A percentile compares a stretch with the other conserved stretches of the same genome.
Conservation (phyloP, 2,888 invertebrate genomes). For the Monoplex corrugatus region DNA sequence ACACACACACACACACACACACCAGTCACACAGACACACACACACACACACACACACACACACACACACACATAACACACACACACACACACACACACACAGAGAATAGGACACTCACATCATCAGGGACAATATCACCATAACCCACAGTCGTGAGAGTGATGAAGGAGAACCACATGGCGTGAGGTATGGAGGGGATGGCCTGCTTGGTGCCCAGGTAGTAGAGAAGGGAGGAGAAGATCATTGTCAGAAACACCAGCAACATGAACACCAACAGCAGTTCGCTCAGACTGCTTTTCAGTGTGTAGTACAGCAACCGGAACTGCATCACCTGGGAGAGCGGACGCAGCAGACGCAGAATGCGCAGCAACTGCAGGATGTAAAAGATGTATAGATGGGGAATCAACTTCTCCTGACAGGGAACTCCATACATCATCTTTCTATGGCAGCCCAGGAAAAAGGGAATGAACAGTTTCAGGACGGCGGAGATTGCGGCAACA, state of each 20-base stretch:
- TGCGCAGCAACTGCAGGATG: conserved; percentile 68
- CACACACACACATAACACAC: conserved; percentile 3
- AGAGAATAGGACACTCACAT: not conserved
- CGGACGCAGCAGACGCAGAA: conserved; percentile 68
- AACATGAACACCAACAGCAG: conserved; percentile 67
- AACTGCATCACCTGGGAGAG: conserved; percentile 69
- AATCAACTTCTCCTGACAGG: not conserved
- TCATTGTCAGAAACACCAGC: not conserved
- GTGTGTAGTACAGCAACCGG: conserved; percentile 69
- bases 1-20: not conserved
- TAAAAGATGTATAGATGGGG: conserved; percentile 61
- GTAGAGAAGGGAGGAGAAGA: conserved; percentile 40
- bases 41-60: not conserved
- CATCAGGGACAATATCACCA: conserved; percentile 52
- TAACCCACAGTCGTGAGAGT: conserved; percentile 56
- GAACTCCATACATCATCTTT: not conserved
- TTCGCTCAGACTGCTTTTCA: conserved; percentile 69
- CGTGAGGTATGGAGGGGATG: conserved; percentile 44
- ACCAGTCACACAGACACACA: no score
- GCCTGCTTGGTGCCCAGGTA: conserved; percentile 21
- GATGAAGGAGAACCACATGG: conserved; percentile 52
- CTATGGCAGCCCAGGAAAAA: not conserved
- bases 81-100: not conserved
- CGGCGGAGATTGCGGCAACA: conserved; percentile 60
- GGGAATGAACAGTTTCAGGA: not conserved